Base-by-base conservation (phyloP, 2,113 vertebrate genomes). In the Passer montanus region DNA sequence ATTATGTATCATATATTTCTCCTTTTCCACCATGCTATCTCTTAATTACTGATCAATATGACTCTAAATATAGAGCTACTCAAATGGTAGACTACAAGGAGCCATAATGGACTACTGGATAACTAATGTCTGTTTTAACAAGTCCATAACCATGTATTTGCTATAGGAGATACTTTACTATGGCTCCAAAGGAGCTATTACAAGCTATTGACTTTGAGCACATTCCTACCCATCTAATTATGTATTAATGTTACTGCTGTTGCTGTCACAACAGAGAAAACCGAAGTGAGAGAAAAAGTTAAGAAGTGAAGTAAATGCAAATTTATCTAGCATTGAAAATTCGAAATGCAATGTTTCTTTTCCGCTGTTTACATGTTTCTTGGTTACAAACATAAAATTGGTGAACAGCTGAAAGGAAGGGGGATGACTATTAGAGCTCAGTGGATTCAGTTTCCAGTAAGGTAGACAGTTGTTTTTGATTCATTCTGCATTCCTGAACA, bases 71-170 rank as follows among this genome's bases (percentile, higher is more conserved):
- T 98, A 98, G 97, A 97, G 92, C 89, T 92, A 96, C 97, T 97
- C 90, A 95, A 14, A 83, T 72, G 52, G 96, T 93, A 98, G 98
- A 98, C 98, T 97, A 92, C 90, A 96, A 95, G 98, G 98, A 98
- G 98, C 98, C 98, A 95, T 88, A 97, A 95, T 96, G 85, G 96
- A 97, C 97, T 97, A 97, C 94, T 94, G 94, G 96, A 97, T 98
- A 98, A 98, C 97, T 97, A 97, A 98, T 98, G 97, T 94, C 93
- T 97, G 96, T 97, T 97, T 98, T 97, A 98, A 98, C 97, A 98
- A 97, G 97, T 98, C 96, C 70, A 97, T 98, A 97, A 98, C 96
- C 95, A 92, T 94, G 95, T 97, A 96, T 98, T 97, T 98, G 95
- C 93, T 97, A 96, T 86, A 93, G 47, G 74, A 97, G 82, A 96